Evolutionary conservation across 2,113 vertebrate species (phyloP).

Genomic region (Fregata magnificens): DNA sequence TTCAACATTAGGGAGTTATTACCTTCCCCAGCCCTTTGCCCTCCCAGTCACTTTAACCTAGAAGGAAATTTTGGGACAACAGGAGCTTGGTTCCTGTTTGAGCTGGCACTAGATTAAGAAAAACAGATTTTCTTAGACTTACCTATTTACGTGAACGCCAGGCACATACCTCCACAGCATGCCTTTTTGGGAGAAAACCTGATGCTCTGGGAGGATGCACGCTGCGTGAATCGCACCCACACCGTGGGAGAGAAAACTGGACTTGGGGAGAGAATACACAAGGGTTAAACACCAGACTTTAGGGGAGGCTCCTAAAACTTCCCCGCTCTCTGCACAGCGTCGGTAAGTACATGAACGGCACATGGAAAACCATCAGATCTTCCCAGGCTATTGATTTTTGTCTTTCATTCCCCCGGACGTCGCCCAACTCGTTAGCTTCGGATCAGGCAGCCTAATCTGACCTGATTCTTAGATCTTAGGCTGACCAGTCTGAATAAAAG

Average conservation of each 20-base stretch:
- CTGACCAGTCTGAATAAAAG: background rate
- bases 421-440: background rate
- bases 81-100: background rate
- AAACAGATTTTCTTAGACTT: background rate
- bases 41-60: background rate
- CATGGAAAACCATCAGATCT: background rate
- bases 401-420: background rate
- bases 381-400: slow-evolving; percentile 46
- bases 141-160: background rate
- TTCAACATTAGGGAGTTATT: fast-evolving
- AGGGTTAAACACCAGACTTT: background rate
- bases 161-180: background rate
- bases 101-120: background rate
- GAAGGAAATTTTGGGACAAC: background rate
- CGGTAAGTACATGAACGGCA: background rate
- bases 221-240: fast-evolving
- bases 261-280: background rate
- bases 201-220: background rate
- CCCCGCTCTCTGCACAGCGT: background rate
- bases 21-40: background rate
- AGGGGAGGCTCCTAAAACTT: background rate
- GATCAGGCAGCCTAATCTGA: slow-evolving; percentile 11
- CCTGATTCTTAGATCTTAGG: background rate
- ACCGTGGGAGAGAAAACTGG: background rate
- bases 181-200: fast-evolving